Evolutionary conservation across 2,888 invertebrate species (phyloP), one percentile per base, ranked within the genome.

Genomic region (Scaptomyza polygonia): DNA sequence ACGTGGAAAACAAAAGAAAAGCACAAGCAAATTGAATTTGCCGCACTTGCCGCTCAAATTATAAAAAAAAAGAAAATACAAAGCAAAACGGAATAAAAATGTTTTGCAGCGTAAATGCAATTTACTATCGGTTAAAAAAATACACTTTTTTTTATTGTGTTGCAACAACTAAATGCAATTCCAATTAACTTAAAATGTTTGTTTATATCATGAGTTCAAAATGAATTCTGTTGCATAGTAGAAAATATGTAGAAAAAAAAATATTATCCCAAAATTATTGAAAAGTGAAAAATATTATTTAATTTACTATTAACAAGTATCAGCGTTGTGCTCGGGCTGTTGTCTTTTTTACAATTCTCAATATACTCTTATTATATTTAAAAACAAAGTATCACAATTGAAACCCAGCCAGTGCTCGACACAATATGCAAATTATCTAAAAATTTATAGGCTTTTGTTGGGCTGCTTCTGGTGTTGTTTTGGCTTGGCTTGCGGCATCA

Each of bases 381-480:
- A 6, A 5, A 3, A 16, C 34, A 62, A 62, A 5, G 62, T 30
- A 51, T 16, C 21, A 30, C 6, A 52, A 64, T 51, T 48, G 43
- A 25, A 64, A 65, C 56, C 65, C 56, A 30, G 53, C 58, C 63
- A 74, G 44, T 67, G 70, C 76, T 48, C 68, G 61, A 55, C 70
- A 68, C 86, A 90, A 89, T 90, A 89, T 89, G 90, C 90, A 90
- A 89, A 90, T 90, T 88, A 90, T 89, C 88, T 88, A 88, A 74
- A 86, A 88, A 89, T 90, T 89, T 90, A 90, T 90, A 85, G 87
- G 85, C 85, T 79, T 85, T 84, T 69, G 65, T 57, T 56, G 54
- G 47, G 51, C 39, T 39, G 64, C 54, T 45, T 61, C 14, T 49
- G 29, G 39, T 39, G 6, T 25, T 45, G 57, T 12, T 30, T n/a